These are phyloP conservation scores for Syngnathus scovelli DNA, from an alignment of 2,113 vertebrate genomes.

Conservation along the genomic window DNA sequence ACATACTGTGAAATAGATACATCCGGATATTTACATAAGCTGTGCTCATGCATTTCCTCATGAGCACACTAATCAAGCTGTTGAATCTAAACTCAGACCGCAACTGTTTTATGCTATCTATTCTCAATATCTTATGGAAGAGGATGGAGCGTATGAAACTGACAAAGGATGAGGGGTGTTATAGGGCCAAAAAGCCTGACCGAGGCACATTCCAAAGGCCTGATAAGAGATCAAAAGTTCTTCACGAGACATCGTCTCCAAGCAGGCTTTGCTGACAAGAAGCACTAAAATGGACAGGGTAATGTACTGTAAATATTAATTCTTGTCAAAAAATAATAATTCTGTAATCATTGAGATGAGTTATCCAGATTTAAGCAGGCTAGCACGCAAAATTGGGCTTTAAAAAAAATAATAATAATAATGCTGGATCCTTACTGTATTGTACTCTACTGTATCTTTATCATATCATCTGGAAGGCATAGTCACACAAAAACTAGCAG, in stretches of 20 bases:
- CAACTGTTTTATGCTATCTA: neutral
- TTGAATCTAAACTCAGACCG: neutral
- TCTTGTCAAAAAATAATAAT: too few species aligned
- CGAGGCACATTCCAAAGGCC: neutral
- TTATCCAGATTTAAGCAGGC: too few species aligned
- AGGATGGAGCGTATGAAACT: neutral
- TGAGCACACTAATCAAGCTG: neutral
- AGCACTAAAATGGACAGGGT: neutral
- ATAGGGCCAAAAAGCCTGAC: neutral
- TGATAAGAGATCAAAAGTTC: neutral
- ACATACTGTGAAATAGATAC: constrained; percentile 66
- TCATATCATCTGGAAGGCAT: too few species aligned
- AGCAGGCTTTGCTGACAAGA: neutral
- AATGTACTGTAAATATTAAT: neutral
- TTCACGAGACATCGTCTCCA: neutral
- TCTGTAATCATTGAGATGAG: too few species aligned
- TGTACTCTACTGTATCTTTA: too few species aligned
- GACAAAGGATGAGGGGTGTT: neutral
- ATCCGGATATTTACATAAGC: constrained; percentile 54
- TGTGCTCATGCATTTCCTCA: constrained; percentile 29
- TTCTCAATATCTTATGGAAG: neutral
- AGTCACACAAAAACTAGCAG: too few species aligned
- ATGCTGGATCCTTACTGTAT: too few species aligned
- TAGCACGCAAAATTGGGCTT: too few species aligned
- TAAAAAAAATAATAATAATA: too few species aligned